Conservation (phyloP, 2,888 invertebrate species). For the Anagyrus pseudococci region DNA sequence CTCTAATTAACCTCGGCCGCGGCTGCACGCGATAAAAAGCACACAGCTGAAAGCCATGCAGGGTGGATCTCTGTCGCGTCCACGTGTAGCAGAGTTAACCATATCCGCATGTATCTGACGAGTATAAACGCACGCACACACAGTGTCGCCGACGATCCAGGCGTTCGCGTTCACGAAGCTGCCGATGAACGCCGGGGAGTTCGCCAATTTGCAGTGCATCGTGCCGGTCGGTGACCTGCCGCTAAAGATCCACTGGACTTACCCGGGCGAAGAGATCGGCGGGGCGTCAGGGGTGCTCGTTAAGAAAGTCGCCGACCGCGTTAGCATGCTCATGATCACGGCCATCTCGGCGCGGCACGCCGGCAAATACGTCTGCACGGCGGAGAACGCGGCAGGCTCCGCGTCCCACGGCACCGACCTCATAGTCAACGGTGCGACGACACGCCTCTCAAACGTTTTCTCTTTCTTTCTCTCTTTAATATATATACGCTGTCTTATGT, state of each 20-base stretch:
- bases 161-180: conserved; percentile 59
- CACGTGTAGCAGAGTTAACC: background rate
- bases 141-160: conserved; percentile 53
- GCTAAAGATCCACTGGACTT: conserved; percentile 76
- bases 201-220: conserved; percentile 67
- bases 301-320: conserved; percentile 64
- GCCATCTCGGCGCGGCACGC: conserved; percentile 66
- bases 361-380: conserved; percentile 63
- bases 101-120: background rate
- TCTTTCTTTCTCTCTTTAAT: conserved; percentile 29
- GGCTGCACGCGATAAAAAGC: too few species aligned
- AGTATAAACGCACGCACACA: background rate
- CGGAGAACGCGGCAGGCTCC: conserved; percentile 61
- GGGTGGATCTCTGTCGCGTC: too few species aligned
- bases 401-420: conserved; percentile 59
- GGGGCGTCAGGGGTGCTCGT: conserved; percentile 58
- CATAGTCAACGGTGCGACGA: conserved; percentile 62
- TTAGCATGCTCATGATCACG: conserved; percentile 73
- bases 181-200: conserved; percentile 68
- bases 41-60: too few species aligned
- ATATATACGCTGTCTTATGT: too few species aligned
- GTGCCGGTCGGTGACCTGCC: conserved; percentile 76
- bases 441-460: too few species aligned
- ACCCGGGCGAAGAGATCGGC: conserved; percentile 59
- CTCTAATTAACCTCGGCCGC: too few species aligned